Conservation (phyloP, 2,888 invertebrate species). For the Synanthedon formicaeformis region DNA sequence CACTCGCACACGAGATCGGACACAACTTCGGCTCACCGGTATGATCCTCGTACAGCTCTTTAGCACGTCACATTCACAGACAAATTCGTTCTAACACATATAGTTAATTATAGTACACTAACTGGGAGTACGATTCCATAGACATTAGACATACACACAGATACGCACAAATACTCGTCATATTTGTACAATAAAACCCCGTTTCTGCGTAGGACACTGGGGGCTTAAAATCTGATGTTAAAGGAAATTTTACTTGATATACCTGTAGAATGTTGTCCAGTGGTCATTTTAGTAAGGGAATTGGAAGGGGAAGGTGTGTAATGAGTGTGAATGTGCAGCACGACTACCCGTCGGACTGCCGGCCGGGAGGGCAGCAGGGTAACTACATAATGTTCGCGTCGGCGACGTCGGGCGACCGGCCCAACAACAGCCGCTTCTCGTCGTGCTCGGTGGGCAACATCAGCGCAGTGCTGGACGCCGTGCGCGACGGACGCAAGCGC, state of each 20-base stretch:
- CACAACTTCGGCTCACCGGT: conserved; percentile 99
- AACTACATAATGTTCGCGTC: conserved; percentile 99
- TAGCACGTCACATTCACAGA: background rate
- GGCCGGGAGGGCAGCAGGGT: conserved; percentile 91
- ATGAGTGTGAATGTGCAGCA: conserved; percentile 71
- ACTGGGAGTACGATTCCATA: too few species aligned
- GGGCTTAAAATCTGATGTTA: too few species aligned
- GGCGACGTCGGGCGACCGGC: conserved; percentile 97
- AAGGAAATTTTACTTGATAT: too few species aligned
- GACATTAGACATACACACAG: too few species aligned
- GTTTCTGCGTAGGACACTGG: too few species aligned
- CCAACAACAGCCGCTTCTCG: conserved; percentile 98
- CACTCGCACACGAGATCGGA: conserved; percentile 97
- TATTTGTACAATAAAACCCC: too few species aligned
- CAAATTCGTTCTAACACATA: too few species aligned
- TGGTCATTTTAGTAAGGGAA: too few species aligned
- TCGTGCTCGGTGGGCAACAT: conserved; percentile 95
- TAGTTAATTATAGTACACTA: too few species aligned
- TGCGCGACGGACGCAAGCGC: conserved; percentile 89
- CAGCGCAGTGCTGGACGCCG: conserved; percentile 92
- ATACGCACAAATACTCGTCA: too few species aligned
- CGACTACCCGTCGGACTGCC: conserved; percentile 91
- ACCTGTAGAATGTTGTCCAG: too few species aligned
- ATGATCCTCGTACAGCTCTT: conserved; percentile 17
- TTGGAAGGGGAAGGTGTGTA: too few species aligned